These are phyloP conservation scores for Drosophila aff. DNA, from an alignment of 1,140 invertebrate genomes.

Conservation along the genomic window DNA sequence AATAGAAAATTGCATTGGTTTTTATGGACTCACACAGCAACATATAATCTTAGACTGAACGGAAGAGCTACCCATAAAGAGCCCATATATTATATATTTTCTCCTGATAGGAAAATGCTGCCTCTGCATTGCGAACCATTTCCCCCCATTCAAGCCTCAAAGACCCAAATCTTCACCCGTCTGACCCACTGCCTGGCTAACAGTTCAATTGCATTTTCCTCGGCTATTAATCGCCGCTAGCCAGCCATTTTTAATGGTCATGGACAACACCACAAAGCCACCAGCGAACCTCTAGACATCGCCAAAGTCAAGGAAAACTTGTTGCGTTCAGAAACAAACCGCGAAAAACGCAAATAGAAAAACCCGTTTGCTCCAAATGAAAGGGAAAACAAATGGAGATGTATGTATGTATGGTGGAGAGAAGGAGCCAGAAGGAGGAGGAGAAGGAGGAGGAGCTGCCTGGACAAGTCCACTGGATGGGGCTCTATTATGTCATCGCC, in stretches of 20 bases:
- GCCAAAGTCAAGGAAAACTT: constrained; percentile 64
- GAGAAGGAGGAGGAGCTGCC: constrained; percentile 18
- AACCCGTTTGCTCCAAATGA: constrained; percentile 55
- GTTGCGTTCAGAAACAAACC: constrained; percentile 44
- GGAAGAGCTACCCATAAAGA: neutral
- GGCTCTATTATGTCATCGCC: constrained; percentile 71
- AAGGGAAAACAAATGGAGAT: constrained; percentile 54
- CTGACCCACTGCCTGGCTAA: constrained; percentile 66
- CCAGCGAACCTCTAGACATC: constrained; percentile 12
- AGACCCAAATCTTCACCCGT: constrained; percentile 49
- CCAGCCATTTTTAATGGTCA: constrained; percentile 40
- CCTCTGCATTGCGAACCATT: neutral
- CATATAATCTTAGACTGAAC: neutral
- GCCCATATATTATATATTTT: neutral
- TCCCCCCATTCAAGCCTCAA: constrained; percentile 12
- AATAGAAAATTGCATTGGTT: neutral
- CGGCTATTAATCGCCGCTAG: constrained; percentile 9
- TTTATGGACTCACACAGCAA: neutral
- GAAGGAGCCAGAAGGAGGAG: constrained; percentile 2
- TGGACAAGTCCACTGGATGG: constrained; percentile 37
- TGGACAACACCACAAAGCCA: constrained; percentile 8
- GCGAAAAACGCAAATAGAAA: constrained; percentile 46
- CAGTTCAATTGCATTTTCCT: constrained; percentile 50
- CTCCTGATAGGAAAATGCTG: neutral
- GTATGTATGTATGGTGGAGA: constrained; percentile 4